Base-by-base conservation (phyloP, 2,888 invertebrate species). In the Thymelicus sylvestris region DNA sequence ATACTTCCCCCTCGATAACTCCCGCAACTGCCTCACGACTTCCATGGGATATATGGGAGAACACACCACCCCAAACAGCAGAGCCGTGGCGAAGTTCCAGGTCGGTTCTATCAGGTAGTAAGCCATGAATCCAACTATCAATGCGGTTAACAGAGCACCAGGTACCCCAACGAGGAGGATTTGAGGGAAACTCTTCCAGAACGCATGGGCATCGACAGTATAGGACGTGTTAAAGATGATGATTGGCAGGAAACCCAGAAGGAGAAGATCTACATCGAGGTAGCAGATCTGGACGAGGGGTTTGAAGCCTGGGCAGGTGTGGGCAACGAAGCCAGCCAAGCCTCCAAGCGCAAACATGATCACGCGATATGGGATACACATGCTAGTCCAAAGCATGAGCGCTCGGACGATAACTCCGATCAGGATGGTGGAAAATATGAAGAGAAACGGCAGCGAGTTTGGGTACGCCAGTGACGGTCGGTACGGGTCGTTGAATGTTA, bases 41-140 rank as follows among this genome's bases (percentile, higher is more conserved):
- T 93, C 93, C 74, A 90, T 83, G 0, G 93, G 92, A 71, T 92
- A 91, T 52, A 92, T 91, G 0, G 93, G 92, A 0, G 91, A 86
- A 70, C 92, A 93, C 0, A 91, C 84, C 0, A 92, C 80, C 0
- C 93, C 93, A 61, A 92, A 93, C 0, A 93, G 75, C 0, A 90
- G 63, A 0, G 92, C 86, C 0, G 88, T 88, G 0, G 87, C 73
- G 7, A 91, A 87, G 70, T 81, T 83, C 93, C 93, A 93, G 0
- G 88, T 80, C 0, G 85, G 72, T 76, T 92, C 92, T 7, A 93
- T 86, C 13, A 93, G 74, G 61, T 90, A 86, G 71, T 78, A 90
- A 0, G 91, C 89, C 88, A 93, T 90, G 10, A 91, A 90, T 0
- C 87, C 88, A 0, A 79, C 85, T 74, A 90, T 86, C 0, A 88